phyloP scores from a whole-genome alignment of 1,140 invertebrate genomes.

The Phenacoccus solenopsis region DNA sequence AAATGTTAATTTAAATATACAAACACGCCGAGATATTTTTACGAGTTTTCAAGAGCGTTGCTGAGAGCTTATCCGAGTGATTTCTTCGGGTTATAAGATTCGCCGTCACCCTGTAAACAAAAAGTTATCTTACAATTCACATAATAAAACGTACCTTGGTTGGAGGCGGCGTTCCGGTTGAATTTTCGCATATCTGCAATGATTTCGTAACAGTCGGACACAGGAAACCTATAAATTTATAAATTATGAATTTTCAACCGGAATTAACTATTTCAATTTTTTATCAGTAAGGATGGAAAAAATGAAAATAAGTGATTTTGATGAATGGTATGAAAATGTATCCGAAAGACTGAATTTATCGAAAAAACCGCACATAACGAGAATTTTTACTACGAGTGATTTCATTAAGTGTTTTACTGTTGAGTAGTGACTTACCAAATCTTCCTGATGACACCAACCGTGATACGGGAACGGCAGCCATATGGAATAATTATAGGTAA shows the following conservation, averaged over 20 bases:
- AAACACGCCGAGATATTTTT: not conserved
- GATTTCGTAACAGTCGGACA: not conserved
- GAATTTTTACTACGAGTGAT: not conserved
- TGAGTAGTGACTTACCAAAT: not conserved
- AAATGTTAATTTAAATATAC: not conserved
- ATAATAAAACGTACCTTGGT: not conserved
- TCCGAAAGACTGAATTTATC: too few species aligned
- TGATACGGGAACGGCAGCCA: not conserved
- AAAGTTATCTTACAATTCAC: not conserved
- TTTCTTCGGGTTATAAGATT: not conserved
- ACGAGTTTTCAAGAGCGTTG: not conserved
- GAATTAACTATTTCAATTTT: not conserved
- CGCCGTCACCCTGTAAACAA: not conserved
- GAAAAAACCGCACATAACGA: not conserved
- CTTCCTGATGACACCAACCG: not conserved
- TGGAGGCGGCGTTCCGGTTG: conserved; percentile 10
- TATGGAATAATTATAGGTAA: not conserved
- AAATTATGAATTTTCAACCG: conserved; percentile 4
- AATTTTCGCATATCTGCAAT: conserved; percentile 4
- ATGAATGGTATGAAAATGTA: too few species aligned
- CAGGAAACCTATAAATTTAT: conserved; percentile 14
- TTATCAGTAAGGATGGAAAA: not conserved
- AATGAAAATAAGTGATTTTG: not conserved
- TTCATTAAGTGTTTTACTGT: not conserved
- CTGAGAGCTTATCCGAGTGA: not conserved